These are phyloP conservation scores for Podargus strigoides DNA, from an alignment of 2,797 vertebrate species.

Conservation along the genomic window DNA sequence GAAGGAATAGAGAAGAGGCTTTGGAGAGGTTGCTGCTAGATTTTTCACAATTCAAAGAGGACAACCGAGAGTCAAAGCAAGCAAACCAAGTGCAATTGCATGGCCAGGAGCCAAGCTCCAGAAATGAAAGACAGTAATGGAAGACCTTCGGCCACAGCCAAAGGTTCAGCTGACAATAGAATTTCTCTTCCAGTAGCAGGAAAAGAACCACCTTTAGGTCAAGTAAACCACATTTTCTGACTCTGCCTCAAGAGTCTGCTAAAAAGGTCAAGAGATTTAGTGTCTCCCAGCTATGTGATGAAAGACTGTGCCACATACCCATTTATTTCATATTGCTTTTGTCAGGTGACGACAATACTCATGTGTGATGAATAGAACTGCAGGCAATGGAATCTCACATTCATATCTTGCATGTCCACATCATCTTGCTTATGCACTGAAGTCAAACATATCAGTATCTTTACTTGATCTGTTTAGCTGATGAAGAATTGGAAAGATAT, in stretches of 20 bases:
- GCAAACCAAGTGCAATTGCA: background rate
- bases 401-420: fast-evolving
- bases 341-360: background rate
- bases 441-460: background rate
- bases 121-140: background rate
- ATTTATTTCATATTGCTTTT: slow-evolving; percentile 19
- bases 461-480: background rate
- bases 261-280: slow-evolving; percentile 38
- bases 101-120: slow-evolving; percentile 21
- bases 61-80: background rate
- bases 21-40: background rate
- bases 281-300: background rate
- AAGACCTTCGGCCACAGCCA: slow-evolving; percentile 28
- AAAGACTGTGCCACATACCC: background rate
- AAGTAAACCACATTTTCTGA: slow-evolving; percentile 2
- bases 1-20: background rate
- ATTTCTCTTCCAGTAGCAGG: slow-evolving; percentile 29
- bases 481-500: background rate
- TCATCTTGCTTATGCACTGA: background rate
- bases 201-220: slow-evolving; percentile 28
- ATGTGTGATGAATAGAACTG: background rate
- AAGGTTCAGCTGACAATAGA: slow-evolving; percentile 10
- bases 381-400: background rate
- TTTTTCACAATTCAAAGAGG: background rate
- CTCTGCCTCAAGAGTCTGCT: slow-evolving; percentile 4